Conservation (phyloP, 2,888 invertebrate species). For the Cantharis lateralis region DNA sequence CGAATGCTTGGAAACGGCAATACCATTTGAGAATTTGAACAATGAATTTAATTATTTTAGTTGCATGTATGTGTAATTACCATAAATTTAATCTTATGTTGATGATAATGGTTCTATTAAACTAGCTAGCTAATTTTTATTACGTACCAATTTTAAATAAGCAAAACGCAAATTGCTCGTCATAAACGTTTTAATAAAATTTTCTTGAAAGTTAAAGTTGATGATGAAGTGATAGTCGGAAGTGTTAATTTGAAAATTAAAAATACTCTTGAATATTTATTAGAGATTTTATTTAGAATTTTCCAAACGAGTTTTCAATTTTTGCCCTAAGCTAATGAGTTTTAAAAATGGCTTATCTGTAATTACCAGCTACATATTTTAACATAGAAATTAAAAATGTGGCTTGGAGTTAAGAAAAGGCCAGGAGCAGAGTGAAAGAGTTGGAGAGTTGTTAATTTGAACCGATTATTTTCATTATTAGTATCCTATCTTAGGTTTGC, state of each 20-base stretch:
- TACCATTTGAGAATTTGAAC: slow-evolving; percentile 37
- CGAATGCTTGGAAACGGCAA: slow-evolving; percentile 42
- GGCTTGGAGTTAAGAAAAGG: slow-evolving; percentile 23
- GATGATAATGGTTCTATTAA: slow-evolving; percentile 26
- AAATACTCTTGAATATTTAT: slow-evolving; percentile 2
- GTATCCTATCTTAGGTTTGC: slow-evolving; percentile 53
- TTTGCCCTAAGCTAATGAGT: slow-evolving; percentile 16
- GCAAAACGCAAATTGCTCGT: slow-evolving; percentile 1
- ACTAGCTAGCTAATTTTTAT: slow-evolving; percentile 19
- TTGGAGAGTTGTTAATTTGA: slow-evolving; percentile 56
- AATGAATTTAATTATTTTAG: slow-evolving; percentile 42
- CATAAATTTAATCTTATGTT: slow-evolving; percentile 35
- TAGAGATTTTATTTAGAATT: neutral
- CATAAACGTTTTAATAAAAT: slow-evolving; percentile 11
- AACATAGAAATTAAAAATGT: slow-evolving; percentile 38
- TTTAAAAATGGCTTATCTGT: slow-evolving; percentile 44
- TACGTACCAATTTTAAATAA: slow-evolving; percentile 13
- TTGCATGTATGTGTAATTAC: slow-evolving; percentile 38
- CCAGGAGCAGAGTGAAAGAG: slow-evolving; percentile 40
- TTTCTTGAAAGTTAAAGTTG: slow-evolving; percentile 3
- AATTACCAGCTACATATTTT: slow-evolving; percentile 49
- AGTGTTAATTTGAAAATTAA: neutral
- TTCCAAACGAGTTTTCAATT: neutral
- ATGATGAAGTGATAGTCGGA: slow-evolving; percentile 12
- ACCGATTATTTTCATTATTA: slow-evolving; percentile 57